Base-by-base conservation (phyloP, 2,113 vertebrate genomes). In the Nycticryphes semicollaris region DNA sequence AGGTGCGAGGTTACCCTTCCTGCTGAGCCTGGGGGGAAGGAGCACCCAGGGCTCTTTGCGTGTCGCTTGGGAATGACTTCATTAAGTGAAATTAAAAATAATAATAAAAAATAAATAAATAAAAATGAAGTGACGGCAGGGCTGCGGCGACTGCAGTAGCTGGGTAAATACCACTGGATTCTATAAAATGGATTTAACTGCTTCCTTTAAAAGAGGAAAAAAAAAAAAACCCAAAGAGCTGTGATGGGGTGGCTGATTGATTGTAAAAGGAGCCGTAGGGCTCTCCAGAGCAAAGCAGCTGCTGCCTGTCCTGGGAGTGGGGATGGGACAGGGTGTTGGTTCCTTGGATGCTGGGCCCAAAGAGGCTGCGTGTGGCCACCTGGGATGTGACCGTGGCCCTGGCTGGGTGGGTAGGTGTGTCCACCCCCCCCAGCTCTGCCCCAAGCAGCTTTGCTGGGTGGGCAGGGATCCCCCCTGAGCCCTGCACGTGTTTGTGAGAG, bases 141-240 rank as follows among this genome's bases (percentile, higher is more conserved):
- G 75, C 82, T 92, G 94, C 6, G 83, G 95, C 96, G 92, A 25
- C 92, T 83, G 96, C 96, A 96, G 96, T 97, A 97, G 96, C 96
- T 37, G 93, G 73, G 88, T 96, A 96, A 97, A 96, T 96, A 96
- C 93, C 85, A 3, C 88, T 96, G 91, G 94, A 95, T 97, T 97
- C 96, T 88, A 96, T 97, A 95, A 97, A 97, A 95, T 93, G 93
- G 91, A 48, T 97, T 97, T 97, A 97, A 97, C 95, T 96, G 93
- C 92, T 93, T 96, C 94, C 95, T 96, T 93, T 94, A 87, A 94
- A 87, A 91, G 93, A 43, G 14, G 14, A 45, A 51, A 51, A 51
- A 27, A 25, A 25, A 51, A 62, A 81, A 92, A 92, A 95, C 41
- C 41, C 41, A 87, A 77, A 39, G 84, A 74, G 89, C 84, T 0